phyloP scores from a whole-genome alignment of 2,113 vertebrate genomes.

The Axis porcinus region DNA sequence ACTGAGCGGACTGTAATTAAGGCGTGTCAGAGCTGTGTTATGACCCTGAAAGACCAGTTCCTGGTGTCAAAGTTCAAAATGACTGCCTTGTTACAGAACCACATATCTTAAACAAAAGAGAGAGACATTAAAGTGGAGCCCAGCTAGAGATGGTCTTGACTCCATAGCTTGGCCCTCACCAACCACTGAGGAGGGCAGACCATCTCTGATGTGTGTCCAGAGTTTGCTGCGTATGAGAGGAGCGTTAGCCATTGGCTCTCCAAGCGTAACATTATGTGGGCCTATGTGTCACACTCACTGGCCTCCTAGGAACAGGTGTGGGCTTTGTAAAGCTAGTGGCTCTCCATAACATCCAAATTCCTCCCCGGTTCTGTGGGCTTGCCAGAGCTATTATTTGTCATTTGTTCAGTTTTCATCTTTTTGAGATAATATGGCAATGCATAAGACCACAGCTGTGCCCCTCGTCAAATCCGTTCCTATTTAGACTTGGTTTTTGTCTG shows the following conservation, averaged over 20 bases:
- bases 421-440: slow-evolving; percentile 34
- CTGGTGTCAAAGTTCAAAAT: neutral
- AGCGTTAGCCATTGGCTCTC: neutral
- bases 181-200: neutral
- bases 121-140: neutral
- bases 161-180: neutral
- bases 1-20: neutral
- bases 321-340: neutral
- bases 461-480: slow-evolving; percentile 15
- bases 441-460: slow-evolving; percentile 36
- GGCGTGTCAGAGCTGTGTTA: neutral
- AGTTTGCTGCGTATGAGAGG: neutral
- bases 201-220: neutral
- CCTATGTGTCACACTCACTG: neutral
- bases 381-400: slow-evolving; percentile 22
- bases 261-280: neutral
- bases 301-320: neutral
- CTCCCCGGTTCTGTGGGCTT: neutral
- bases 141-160: neutral
- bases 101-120: neutral
- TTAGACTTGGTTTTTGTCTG: slow-evolving; percentile 29
- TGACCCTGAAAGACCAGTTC: neutral
- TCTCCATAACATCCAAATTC: neutral
- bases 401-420: slow-evolving; percentile 53
- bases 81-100: neutral